These are phyloP conservation scores for Dolichotis patagonum DNA, from an alignment of 2,113 vertebrate genomes.

Conservation along the genomic window DNA sequence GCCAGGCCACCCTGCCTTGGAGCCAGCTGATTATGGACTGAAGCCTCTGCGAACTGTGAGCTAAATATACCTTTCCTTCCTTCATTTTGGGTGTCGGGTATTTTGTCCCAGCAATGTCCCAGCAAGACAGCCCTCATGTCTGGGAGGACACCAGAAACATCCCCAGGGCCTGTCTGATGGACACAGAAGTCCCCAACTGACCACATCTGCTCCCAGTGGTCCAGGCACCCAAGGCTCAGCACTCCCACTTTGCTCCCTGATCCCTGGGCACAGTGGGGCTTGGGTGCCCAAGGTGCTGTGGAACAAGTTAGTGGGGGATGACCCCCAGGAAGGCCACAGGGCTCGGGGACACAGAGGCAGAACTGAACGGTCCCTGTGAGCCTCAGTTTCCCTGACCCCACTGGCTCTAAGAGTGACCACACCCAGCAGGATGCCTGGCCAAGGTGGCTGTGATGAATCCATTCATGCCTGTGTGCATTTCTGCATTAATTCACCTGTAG, in stretches of 20 bases:
- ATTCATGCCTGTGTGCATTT: rapidly evolving
- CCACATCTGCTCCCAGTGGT: rapidly evolving
- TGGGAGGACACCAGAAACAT: rapidly evolving
- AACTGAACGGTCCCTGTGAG: rapidly evolving
- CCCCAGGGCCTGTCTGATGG: not conserved
- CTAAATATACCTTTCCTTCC: no score
- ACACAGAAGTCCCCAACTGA: not conserved
- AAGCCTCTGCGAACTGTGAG: no score
- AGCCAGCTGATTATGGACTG: no score
- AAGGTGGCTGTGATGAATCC: rapidly evolving
- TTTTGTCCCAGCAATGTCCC: no score
- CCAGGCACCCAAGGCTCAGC: rapidly evolving
- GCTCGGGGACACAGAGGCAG: not conserved
- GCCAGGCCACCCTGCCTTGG: no score
- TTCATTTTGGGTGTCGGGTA: no score
- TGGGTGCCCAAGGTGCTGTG: not conserved
- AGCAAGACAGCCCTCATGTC: no score
- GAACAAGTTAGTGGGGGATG: not conserved
- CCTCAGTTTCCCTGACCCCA: not conserved
- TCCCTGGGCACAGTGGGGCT: not conserved
- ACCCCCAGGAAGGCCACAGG: no score
- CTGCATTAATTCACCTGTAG: no score
- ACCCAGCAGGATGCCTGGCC: rapidly evolving
- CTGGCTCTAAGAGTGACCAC: no score
- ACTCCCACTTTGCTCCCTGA: no score